These are phyloP conservation scores for Thunnus maccoyii DNA, from an alignment of 2,113 vertebrate species.

Conservation along the genomic window DNA sequence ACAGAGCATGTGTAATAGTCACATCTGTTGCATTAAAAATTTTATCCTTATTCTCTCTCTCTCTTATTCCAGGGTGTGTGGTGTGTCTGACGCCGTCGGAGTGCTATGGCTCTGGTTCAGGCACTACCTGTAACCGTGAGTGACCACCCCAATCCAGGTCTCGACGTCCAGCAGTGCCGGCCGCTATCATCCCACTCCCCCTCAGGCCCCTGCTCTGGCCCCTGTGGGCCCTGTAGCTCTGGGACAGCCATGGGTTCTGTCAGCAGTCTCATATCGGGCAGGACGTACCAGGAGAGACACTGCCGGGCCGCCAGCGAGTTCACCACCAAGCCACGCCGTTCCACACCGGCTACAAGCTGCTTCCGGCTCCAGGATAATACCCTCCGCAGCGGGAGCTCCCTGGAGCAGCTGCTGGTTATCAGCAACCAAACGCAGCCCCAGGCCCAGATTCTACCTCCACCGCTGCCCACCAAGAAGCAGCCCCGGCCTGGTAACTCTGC, in stretches of 20 bases:
- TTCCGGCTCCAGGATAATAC: slow-evolving; percentile 85
- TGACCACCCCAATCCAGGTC: slow-evolving; percentile 87
- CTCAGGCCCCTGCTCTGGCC: slow-evolving; percentile 61
- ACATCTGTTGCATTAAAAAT: slow-evolving; percentile 7
- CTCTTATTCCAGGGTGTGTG: slow-evolving; percentile 81
- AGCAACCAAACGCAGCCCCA: slow-evolving; percentile 78
- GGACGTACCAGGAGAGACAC: slow-evolving; percentile 89
- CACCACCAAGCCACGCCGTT: slow-evolving; percentile 78
- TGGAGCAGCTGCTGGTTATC: slow-evolving; percentile 86
- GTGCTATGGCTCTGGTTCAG: slow-evolving; percentile 95
- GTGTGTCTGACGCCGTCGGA: slow-evolving; percentile 75
- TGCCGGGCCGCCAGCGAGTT: slow-evolving; percentile 84
- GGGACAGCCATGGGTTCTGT: slow-evolving; percentile 92
- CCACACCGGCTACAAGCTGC: slow-evolving; percentile 85
- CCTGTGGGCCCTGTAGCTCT: slow-evolving; percentile 65
- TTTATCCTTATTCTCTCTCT: slow-evolving; percentile 11
- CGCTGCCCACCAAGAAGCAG: slow-evolving; percentile 84
- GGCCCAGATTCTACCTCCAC: slow-evolving; percentile 68
- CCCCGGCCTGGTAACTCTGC: slow-evolving; percentile 73
- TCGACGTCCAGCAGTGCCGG: slow-evolving; percentile 80
- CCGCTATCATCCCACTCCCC: slow-evolving; percentile 48
- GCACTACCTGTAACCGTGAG: slow-evolving; percentile 88
- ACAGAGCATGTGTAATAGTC: slow-evolving; percentile 5
- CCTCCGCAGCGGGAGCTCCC: slow-evolving; percentile 85
- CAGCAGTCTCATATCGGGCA: slow-evolving; percentile 94